phyloP scores from a whole-genome alignment of 2,113 vertebrate genomes.

The Caranx melampygus region DNA sequence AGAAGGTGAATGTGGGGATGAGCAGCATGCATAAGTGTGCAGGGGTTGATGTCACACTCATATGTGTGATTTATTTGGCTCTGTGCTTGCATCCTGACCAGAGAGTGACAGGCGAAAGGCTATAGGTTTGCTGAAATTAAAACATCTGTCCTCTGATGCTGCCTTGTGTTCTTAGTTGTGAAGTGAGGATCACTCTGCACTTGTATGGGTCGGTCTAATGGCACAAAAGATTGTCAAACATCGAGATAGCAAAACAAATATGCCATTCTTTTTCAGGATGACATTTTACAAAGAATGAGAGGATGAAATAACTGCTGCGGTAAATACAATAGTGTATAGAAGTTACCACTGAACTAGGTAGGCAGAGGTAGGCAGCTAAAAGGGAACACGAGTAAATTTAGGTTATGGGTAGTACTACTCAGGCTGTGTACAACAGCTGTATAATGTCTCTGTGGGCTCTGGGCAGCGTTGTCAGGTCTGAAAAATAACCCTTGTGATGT shows the following conservation, averaged over 20 bases:
- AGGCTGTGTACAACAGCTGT: neutral
- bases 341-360: neutral
- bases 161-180: neutral
- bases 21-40: neutral
- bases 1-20: neutral
- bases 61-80: neutral
- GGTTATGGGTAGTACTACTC: neutral
- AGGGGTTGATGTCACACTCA: neutral
- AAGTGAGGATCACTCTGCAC: neutral
- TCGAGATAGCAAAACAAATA: neutral
- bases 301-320: neutral
- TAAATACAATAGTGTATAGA: neutral
- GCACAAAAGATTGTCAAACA: neutral
- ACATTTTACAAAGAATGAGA: neutral
- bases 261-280: neutral
- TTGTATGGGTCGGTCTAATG: neutral
- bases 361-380: neutral
- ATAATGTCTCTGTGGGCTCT: neutral
- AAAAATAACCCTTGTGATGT: neutral
- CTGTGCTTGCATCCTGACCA: neutral
- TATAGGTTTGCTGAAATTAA: neutral
- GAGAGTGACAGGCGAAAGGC: neutral
- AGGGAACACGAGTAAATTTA: neutral
- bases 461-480: neutral
- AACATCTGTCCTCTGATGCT: neutral